Base-by-base conservation (phyloP, 1,140 invertebrate genomes). In the Zaprionus lachaisei region DNA sequence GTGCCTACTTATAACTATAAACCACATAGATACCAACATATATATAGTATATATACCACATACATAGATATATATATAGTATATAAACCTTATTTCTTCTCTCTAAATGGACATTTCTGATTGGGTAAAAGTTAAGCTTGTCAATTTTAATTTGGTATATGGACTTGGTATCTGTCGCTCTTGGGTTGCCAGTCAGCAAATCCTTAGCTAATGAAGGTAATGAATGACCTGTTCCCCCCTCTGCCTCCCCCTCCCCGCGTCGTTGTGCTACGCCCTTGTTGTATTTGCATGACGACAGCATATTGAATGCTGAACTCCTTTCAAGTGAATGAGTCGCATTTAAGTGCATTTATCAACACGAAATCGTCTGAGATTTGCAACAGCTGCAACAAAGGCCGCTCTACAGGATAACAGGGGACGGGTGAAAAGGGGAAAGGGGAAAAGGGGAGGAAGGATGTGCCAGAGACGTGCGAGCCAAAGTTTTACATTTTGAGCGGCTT, bases 261-360 rank as follows among this genome's bases (percentile, higher is more conserved):
- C 15, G 2, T 5, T 2, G 0, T 41, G 14, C 15, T 54, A 12
- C 28, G 17, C 47, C n/a, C 28, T 26, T 14, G 11, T 31, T 31
- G 22, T 56, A 74, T 70, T 70, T 75, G 67, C 66, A 70, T 70
- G 66, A 56, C 31, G 57, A 69, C 58, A 69, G 68, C 58, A 64
- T 60, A 66, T 72, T 57, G 64, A 73, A 47, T 44, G 24, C 34
- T 54, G 12, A 14, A 20, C 51, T 70, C 24, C 26, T 55, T 70
- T 11, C 49, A 12, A 38, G 12, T 63, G 37, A 56, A 28, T 66
- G 54, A 62, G 11, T 44, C 79, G 69, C 62, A 66, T 70, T 47
- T 71, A 57, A 80, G 62, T 90, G 84, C 84, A 89, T 89, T 89
- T 90, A 84, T 89, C 85, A 87, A 89, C 84, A 90, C 65, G 4